Evolutionary conservation across 1,140 invertebrate species (phyloP).

Genomic region (Diachasmimorpha longicaudata): DNA sequence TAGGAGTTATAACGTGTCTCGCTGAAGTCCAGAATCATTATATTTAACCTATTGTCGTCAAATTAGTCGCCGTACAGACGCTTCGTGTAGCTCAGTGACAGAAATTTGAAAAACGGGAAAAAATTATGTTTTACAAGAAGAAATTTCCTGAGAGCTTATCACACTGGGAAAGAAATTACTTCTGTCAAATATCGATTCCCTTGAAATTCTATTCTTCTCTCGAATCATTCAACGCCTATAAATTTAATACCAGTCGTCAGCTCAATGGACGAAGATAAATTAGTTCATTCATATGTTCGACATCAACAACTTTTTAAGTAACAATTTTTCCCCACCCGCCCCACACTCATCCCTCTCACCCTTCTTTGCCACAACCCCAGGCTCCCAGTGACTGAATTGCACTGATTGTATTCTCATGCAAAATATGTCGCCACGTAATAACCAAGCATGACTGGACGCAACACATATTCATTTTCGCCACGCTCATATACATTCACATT

Average conservation of each 20-base stretch:
- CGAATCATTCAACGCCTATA: background rate
- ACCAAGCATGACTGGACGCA: conserved; percentile 22
- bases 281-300: background rate
- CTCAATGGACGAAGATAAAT: background rate
- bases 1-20: too few relatives aligned
- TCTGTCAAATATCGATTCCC: too few relatives aligned
- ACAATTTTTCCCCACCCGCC: background rate
- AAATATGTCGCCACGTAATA: conserved; percentile 40
- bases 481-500: background rate
- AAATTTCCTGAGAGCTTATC: too few relatives aligned
- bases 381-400: conserved; percentile 41
- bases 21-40: too few relatives aligned
- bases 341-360: too few relatives aligned
- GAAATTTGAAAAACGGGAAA: too few relatives aligned
- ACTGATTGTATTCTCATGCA: conserved; percentile 52
- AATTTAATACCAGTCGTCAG: background rate
- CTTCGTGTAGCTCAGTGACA: too few relatives aligned
- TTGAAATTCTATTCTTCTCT: too few relatives aligned
- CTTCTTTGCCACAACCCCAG: background rate
- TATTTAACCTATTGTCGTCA: too few relatives aligned
- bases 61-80: too few relatives aligned
- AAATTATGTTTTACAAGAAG: too few relatives aligned
- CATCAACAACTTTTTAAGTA: background rate
- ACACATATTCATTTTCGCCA: conserved; percentile 5
- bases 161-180: too few relatives aligned